phyloP scores from a whole-genome alignment of 1,140 invertebrate species.

The Sinonovacula constricta region DNA sequence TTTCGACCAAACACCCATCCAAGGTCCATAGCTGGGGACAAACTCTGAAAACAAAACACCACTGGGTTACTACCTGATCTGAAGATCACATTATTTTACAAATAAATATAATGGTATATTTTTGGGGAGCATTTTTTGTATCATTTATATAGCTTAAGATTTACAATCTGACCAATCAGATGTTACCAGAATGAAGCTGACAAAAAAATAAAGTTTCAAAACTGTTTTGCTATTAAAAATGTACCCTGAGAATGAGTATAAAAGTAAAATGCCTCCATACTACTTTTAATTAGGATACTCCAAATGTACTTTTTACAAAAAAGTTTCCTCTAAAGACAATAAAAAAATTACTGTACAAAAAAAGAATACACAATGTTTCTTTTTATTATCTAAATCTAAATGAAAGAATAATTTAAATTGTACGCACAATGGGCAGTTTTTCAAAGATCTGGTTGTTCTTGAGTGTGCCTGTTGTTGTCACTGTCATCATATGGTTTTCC shows the following conservation, averaged over 20 bases:
- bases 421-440: constrained; percentile 42
- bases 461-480: constrained; percentile 28
- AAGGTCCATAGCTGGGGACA: constrained; percentile 18
- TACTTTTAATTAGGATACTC: too few species aligned
- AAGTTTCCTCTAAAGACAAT: too few species aligned
- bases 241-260: too few species aligned
- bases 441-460: constrained; percentile 46
- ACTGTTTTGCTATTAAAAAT: too few species aligned
- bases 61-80: background rate
- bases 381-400: too few species aligned
- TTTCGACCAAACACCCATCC: constrained; percentile 26
- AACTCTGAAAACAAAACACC: constrained; percentile 29
- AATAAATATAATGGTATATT: background rate
- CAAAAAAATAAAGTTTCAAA: too few species aligned
- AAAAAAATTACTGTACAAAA: too few species aligned
- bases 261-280: too few species aligned
- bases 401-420: too few species aligned
- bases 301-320: too few species aligned
- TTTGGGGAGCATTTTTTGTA: background rate
- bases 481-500: constrained; percentile 43
- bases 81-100: background rate
- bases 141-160: background rate
- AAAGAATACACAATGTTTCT: too few species aligned
- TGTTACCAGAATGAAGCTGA: background rate
- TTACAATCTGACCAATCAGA: background rate